Conservation (phyloP, 1,140 invertebrate species). For the Ylistrum balloti region DNA sequence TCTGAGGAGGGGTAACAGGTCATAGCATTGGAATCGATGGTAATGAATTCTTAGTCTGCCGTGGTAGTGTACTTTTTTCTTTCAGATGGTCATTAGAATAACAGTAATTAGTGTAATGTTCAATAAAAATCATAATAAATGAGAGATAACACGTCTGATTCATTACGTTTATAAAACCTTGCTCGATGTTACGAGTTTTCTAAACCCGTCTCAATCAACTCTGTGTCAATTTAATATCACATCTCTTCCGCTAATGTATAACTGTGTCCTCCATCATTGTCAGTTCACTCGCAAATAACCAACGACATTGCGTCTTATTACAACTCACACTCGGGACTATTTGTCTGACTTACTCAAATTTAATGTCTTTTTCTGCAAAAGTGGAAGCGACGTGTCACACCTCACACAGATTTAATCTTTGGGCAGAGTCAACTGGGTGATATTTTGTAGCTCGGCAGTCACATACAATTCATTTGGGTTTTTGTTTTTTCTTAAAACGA, state of each 20-base stretch:
- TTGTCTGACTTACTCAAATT: not conserved
- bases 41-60: not conserved
- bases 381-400: not conserved
- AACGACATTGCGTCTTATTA: not conserved
- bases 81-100: not conserved
- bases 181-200: too few relatives aligned
- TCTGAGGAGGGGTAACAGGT: too few relatives aligned
- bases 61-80: not conserved
- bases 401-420: not conserved
- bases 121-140: too few relatives aligned
- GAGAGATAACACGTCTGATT: too few relatives aligned
- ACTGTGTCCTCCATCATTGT: too few relatives aligned
- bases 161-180: too few relatives aligned
- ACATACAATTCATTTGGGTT: not conserved
- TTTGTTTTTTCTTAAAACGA: not conserved
- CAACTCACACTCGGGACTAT: not conserved
- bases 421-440: not conserved
- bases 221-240: too few relatives aligned
- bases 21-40: too few relatives aligned
- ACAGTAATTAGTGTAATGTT: too few relatives aligned
- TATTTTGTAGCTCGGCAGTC: not conserved
- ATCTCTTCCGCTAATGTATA: too few relatives aligned
- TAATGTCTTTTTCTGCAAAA: conserved; percentile 4
- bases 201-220: too few relatives aligned
- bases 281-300: not conserved